These are phyloP conservation scores for Caenorhabditis tropicalis DNA, from an alignment of 1,140 invertebrate species.

Conservation along the genomic window DNA sequence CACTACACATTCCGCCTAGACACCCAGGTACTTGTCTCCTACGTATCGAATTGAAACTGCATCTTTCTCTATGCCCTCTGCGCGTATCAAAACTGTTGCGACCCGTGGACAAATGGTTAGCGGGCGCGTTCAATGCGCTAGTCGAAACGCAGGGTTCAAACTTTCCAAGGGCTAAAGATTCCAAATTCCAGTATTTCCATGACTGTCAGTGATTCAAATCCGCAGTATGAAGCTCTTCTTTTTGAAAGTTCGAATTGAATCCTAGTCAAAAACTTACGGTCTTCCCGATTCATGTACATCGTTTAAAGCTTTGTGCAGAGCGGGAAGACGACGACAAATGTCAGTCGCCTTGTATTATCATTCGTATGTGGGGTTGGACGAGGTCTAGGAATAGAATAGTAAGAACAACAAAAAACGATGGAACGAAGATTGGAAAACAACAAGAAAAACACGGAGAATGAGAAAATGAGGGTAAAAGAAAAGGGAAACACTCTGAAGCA, in stretches of 20 bases:
- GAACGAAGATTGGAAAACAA: slow-evolving; percentile 7
- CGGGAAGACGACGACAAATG: slow-evolving; percentile 29
- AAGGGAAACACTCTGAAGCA: slow-evolving; percentile 25
- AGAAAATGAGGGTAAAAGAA: background rate
- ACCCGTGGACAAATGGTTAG: background rate
- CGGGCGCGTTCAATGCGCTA: background rate
- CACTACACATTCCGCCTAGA: background rate
- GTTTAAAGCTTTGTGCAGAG: background rate
- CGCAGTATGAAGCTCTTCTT: slow-evolving; percentile 3
- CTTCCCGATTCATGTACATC: slow-evolving; percentile 40
- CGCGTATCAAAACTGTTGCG: background rate
- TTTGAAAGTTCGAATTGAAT: background rate
- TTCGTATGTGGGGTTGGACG: background rate
- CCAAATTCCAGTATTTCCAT: slow-evolving; percentile 17
- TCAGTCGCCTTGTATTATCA: slow-evolving; percentile 36
- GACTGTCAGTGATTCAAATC: slow-evolving; percentile 2
- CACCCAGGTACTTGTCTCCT: background rate
- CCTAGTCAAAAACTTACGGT: background rate
- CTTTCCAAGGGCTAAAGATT: background rate
- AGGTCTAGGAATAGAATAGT: slow-evolving; percentile 28
- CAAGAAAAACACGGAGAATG: slow-evolving; percentile 12
- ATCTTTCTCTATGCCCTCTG: background rate
- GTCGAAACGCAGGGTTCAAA: background rate
- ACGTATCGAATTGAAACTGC: background rate
- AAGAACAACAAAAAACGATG: slow-evolving; percentile 22